Percentiles rank a stretch among this genome's conserved stretches.
phyloP scores from a whole-genome alignment of 1,140 invertebrate species.

The Thrips palmi region DNA sequence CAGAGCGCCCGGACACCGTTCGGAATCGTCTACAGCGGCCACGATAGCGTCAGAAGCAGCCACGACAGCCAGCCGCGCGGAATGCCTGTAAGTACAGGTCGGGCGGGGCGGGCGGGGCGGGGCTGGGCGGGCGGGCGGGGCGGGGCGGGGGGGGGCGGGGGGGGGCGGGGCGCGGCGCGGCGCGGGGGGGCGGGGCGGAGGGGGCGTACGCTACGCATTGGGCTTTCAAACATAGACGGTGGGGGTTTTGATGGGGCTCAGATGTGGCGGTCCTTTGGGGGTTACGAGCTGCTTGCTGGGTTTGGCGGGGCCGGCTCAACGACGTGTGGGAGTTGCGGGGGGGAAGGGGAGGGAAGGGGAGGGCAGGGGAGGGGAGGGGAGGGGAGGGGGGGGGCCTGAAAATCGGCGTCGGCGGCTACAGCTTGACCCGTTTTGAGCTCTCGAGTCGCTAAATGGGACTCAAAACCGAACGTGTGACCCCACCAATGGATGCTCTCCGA shows the following conservation, averaged over 20 bases:
- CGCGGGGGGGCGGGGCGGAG: not conserved
- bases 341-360: not conserved
- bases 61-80: conserved; percentile 13
- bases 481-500: conserved; percentile 9
- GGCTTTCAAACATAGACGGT: conserved; percentile 6
- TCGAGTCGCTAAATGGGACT: not conserved
- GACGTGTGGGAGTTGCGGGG: not conserved
- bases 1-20: conserved; percentile 1
- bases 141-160: conserved; percentile 3
- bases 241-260: not conserved
- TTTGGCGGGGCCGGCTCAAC: not conserved
- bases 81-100: conserved; percentile 13
- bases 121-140: not conserved
- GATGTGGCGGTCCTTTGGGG: conserved; percentile 7
- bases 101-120: conserved; percentile 7
- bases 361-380: not conserved
- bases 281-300: conserved; percentile 8
- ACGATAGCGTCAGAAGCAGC: conserved; percentile 4
- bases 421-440: not conserved
- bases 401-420: conserved; percentile 6
- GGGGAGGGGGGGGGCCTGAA: not conserved
- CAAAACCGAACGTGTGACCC: conserved; percentile 6
- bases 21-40: conserved; percentile 1
- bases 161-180: not conserved
- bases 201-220: conserved; percentile 1